These are phyloP conservation scores for Stegodyphus dumicola DNA, from an alignment of 1,140 invertebrate species.

Conservation along the genomic window DNA sequence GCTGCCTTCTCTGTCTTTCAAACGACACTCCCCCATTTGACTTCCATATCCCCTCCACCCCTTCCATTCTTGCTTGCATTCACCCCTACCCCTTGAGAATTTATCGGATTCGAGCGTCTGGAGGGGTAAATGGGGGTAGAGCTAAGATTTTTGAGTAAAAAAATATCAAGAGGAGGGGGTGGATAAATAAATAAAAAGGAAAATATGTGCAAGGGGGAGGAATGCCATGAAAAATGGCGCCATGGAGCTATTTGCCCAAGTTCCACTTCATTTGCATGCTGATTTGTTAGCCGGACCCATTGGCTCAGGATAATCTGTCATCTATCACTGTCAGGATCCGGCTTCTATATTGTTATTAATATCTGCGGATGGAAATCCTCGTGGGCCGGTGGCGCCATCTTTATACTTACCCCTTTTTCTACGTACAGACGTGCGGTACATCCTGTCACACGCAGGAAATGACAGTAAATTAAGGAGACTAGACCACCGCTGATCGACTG, in stretches of 20 bases:
- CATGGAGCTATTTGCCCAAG: constrained; percentile 52
- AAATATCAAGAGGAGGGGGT: background rate
- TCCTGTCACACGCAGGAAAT: constrained; percentile 56
- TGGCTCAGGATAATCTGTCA: constrained; percentile 55
- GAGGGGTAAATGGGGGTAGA: background rate
- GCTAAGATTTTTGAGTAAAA: constrained; percentile 36
- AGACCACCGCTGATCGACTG: constrained; percentile 57
- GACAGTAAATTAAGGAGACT: constrained; percentile 58
- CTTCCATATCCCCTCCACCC: no score
- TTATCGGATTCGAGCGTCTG: constrained; percentile 41
- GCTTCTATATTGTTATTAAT: constrained; percentile 62
- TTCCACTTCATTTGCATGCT: constrained; percentile 61
- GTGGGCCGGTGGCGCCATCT: constrained; percentile 29
- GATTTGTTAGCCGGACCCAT: constrained; percentile 59
- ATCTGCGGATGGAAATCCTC: constrained; percentile 49
- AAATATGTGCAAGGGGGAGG: background rate
- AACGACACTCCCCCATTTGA: background rate
- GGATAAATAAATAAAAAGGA: constrained; percentile 40
- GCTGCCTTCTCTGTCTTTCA: background rate
- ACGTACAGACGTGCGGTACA: constrained; percentile 3
- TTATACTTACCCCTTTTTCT: constrained; percentile 20
- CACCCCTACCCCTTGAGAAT: constrained; percentile 23
- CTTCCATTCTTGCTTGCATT: background rate
- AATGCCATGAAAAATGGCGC: constrained; percentile 59
- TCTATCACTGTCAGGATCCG: constrained; percentile 58